Evolutionary conservation across 2,113 vertebrate species (phyloP).

Genomic region (Alligator sinensis): DNA sequence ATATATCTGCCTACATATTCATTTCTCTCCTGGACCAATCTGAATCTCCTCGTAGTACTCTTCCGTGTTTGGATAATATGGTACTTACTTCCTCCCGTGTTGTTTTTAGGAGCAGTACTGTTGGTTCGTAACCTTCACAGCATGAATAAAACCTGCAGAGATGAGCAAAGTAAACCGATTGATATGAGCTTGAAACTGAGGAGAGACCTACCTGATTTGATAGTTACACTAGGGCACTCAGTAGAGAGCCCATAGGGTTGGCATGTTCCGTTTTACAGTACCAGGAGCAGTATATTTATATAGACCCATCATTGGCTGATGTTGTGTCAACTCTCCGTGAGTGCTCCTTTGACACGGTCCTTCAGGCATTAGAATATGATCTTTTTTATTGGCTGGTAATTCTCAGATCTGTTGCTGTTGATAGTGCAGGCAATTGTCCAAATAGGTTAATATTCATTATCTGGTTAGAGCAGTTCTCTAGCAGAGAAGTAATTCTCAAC

Average conservation of each 20-base stretch:
- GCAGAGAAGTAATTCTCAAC: not conserved
- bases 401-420: not conserved
- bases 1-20: not conserved
- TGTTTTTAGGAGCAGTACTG: constrained; percentile 83
- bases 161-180: not conserved
- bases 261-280: not conserved
- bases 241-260: accelerated
- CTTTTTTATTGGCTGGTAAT: not conserved
- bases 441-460: not conserved
- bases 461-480: not conserved
- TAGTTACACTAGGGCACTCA: accelerated
- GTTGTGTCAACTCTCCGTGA: not conserved
- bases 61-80: not conserved
- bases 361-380: not conserved
- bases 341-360: not conserved
- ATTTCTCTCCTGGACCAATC: not conserved
- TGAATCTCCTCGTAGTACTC: not conserved
- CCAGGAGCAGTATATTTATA: not conserved
- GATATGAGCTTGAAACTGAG: not conserved
- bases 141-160: constrained; percentile 81
- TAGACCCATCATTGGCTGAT: not conserved
- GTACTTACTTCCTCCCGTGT: constrained; percentile 80
- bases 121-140: constrained; percentile 85
- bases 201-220: not conserved
- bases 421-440: not conserved